Evolutionary conservation across 2,888 invertebrate genomes (phyloP).

Genomic region (Patella depressa): DNA sequence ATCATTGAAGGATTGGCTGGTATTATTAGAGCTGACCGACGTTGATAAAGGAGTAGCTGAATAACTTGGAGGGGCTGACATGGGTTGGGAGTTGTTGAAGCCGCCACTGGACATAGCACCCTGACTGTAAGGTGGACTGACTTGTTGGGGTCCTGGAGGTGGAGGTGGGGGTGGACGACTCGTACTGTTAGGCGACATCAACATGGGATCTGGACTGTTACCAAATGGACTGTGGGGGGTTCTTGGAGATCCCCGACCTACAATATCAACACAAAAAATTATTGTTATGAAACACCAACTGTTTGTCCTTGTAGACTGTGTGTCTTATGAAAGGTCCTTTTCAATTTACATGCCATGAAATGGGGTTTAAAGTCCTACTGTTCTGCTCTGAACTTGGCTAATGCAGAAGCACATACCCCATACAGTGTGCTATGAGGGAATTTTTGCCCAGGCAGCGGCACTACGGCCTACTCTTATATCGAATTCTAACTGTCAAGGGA

Average conservation of each 20-base stretch:
- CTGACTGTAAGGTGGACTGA: slow-evolving; percentile 57
- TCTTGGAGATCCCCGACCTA: slow-evolving; percentile 60
- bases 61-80: slow-evolving; percentile 23
- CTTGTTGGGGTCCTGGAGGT: slow-evolving; percentile 36
- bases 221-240: slow-evolving; percentile 61
- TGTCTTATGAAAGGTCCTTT: too few relatives aligned
- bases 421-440: too few relatives aligned
- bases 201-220: slow-evolving; percentile 57
- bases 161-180: background rate
- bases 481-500: too few relatives aligned
- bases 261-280: background rate
- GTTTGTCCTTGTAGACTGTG: too few relatives aligned
- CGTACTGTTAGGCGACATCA: slow-evolving; percentile 59
- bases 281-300: too few relatives aligned
- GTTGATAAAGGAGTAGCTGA: slow-evolving; percentile 17
- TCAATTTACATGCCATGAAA: too few relatives aligned
- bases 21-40: slow-evolving; percentile 16
- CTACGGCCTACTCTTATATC: too few relatives aligned
- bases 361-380: too few relatives aligned
- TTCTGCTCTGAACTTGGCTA: too few relatives aligned
- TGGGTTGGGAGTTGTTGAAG: slow-evolving; percentile 24
- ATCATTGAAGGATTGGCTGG: slow-evolving; percentile 19
- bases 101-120: slow-evolving; percentile 33
- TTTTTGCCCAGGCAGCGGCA: too few relatives aligned
- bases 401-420: too few relatives aligned